Percentiles rank a stretch among this genome's conserved stretches.
Evolutionary conservation across 2,888 invertebrate species (phyloP).

Genomic region (Tetranychus truncatus): DNA sequence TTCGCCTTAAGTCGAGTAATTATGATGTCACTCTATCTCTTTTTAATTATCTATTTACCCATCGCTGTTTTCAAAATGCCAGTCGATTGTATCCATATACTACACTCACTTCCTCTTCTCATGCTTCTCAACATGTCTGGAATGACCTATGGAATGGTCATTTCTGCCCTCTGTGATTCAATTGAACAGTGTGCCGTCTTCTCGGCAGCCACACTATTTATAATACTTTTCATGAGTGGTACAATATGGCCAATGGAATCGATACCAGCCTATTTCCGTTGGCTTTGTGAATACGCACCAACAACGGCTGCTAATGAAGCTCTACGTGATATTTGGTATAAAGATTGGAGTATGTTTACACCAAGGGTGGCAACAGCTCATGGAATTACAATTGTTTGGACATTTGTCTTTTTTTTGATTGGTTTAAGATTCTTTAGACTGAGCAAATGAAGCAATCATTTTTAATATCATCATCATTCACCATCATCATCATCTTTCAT

Average conservation of each 20-base stretch:
- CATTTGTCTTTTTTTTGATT: slow-evolving; percentile 3
- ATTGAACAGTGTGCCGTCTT: slow-evolving; percentile 9
- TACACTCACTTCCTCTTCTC: background rate
- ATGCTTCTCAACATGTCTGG: slow-evolving; percentile 10
- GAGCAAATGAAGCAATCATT: background rate
- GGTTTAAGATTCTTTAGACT: slow-evolving; percentile 6
- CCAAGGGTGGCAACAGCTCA: slow-evolving; percentile 46
- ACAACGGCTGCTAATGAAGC: slow-evolving; percentile 59
- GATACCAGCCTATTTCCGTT: slow-evolving; percentile 62
- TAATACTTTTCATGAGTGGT: slow-evolving; percentile 36
- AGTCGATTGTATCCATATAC: background rate
- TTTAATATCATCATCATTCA: background rate
- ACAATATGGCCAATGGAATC: slow-evolving; percentile 92
- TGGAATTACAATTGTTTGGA: background rate
- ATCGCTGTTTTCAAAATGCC: slow-evolving; percentile 8
- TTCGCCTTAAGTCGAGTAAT: background rate
- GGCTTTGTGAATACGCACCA: slow-evolving; percentile 51
- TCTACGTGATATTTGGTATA: slow-evolving; percentile 52
- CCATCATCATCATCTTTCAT: background rate
- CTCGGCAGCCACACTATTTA: slow-evolving; percentile 9
- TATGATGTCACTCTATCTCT: slow-evolving; percentile 2
- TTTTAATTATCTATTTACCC: slow-evolving; percentile 10
- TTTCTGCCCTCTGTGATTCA: slow-evolving; percentile 3
- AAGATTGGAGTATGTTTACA: slow-evolving; percentile 50
- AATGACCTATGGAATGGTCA: slow-evolving; percentile 13